A percentile compares a stretch with the other conserved stretches of the same genome.
These are phyloP conservation scores for Calliphora vicina DNA, from an alignment of 1,140 invertebrate genomes.

Conservation along the genomic window DNA sequence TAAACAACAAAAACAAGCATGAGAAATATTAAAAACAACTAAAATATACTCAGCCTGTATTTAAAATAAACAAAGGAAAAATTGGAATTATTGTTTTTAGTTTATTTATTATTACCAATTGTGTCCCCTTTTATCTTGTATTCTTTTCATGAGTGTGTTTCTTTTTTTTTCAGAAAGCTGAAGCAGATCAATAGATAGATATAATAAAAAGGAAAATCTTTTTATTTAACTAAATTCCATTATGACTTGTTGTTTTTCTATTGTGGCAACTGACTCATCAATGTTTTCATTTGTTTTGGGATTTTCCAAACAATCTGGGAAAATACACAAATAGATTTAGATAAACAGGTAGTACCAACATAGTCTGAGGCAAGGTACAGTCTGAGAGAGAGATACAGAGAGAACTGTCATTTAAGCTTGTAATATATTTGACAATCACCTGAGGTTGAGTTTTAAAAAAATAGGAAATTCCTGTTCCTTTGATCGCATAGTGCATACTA, in stretches of 20 bases:
- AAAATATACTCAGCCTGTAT: neutral
- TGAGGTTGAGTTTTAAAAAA: neutral
- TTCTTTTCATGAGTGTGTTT: too few relatives aligned
- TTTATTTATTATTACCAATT: neutral
- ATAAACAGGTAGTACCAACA: neutral
- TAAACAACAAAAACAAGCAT: neutral
- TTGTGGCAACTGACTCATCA: conserved; percentile 16
- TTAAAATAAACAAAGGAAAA: neutral
- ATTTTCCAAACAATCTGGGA: conserved; percentile 29
- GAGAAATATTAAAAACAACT: neutral
- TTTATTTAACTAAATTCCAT: neutral
- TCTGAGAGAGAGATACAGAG: neutral
- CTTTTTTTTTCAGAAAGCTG: neutral
- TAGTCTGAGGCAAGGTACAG: neutral
- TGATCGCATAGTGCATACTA: neutral
- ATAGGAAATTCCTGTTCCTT: neutral
- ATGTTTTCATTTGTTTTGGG: conserved; percentile 30
- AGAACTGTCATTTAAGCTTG: neutral
- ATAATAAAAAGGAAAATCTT: neutral
- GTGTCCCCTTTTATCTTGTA: too few relatives aligned
- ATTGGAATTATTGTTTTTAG: neutral
- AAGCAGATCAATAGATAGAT: neutral
- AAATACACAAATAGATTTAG: neutral
- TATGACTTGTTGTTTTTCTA: neutral
- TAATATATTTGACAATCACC: neutral